A percentile compares a stretch with the other conserved stretches of the same genome.
Conservation (phyloP, 1,140 invertebrate genomes). For the Saccostrea echinata region DNA sequence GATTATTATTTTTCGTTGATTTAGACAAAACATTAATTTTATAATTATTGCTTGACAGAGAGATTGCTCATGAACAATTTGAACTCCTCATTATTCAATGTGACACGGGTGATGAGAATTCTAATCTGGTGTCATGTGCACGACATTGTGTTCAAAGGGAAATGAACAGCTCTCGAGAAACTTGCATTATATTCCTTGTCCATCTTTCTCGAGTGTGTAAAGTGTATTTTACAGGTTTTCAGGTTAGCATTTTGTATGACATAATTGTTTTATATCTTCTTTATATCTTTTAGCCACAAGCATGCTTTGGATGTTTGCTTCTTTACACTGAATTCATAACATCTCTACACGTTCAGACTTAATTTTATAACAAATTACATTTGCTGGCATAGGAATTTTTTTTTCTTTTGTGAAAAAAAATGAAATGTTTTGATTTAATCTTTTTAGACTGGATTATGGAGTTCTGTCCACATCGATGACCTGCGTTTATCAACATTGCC, state of each 20-base stretch:
- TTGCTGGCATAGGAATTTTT: no score
- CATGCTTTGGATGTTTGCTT: no score
- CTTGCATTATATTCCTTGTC: conserved; percentile 71
- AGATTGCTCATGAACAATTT: not conserved
- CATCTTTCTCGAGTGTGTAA: conserved; percentile 70
- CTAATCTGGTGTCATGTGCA: conserved; percentile 73
- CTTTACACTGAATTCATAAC: no score
- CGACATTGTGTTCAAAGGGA: conserved; percentile 70
- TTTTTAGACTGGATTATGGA: conserved; percentile 73
- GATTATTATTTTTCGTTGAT: not conserved
- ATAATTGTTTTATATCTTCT: not conserved
- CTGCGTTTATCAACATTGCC: conserved; percentile 61
- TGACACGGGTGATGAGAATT: conserved; percentile 72
- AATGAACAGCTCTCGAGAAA: conserved; percentile 46
- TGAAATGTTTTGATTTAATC: not conserved
- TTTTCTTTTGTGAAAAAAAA: no score
- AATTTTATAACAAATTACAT: no score
- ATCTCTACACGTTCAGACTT: no score
- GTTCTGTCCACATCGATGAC: conserved; percentile 76
- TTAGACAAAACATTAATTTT: not conserved
- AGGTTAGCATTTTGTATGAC: conserved; percentile 57
- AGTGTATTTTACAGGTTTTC: conserved; percentile 73
- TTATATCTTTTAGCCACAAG: not conserved
- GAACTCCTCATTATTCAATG: conserved; percentile 71
- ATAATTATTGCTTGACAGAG: not conserved